Conservation (phyloP, 2,888 invertebrate genomes). For the Willowsia nigromaculata region DNA sequence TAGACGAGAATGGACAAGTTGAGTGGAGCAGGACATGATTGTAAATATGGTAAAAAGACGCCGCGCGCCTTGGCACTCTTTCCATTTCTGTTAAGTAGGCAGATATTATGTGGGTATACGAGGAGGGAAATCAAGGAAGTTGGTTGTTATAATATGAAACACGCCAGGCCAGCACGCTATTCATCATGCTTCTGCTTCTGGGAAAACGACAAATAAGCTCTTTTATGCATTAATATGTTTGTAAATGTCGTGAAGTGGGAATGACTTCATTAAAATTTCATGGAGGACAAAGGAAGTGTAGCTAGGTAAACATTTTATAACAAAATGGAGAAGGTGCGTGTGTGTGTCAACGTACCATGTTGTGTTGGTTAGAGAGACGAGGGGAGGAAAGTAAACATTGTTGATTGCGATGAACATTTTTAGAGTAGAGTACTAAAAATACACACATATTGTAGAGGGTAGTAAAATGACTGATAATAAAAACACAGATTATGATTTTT, state of each 20-base stretch:
- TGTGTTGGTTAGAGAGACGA: no score
- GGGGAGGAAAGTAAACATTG: no score
- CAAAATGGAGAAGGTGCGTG: no score
- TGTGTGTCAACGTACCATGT: no score
- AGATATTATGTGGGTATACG: neutral
- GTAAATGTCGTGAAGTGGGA: neutral
- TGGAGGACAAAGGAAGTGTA: neutral
- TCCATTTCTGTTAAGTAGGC: no score
- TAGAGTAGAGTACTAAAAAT: no score
- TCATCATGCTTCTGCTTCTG: neutral
- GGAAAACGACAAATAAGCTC: neutral
- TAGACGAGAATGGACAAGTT: neutral
- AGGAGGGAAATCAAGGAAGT: neutral
- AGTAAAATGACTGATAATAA: no score
- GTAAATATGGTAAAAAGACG: neutral
- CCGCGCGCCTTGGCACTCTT: neutral
- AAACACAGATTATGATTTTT: no score
- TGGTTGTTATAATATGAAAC: no score
- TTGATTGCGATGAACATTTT: no score
- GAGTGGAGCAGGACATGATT: neutral
- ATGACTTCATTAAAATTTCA: neutral
- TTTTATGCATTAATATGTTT: neutral
- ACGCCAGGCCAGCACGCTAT: no score
- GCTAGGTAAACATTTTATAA: neutral
- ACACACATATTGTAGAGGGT: no score